Evolutionary conservation across 1,140 invertebrate species (phyloP), one percentile per base, ranked within the genome.

Genomic region (Samia ricini): DNA sequence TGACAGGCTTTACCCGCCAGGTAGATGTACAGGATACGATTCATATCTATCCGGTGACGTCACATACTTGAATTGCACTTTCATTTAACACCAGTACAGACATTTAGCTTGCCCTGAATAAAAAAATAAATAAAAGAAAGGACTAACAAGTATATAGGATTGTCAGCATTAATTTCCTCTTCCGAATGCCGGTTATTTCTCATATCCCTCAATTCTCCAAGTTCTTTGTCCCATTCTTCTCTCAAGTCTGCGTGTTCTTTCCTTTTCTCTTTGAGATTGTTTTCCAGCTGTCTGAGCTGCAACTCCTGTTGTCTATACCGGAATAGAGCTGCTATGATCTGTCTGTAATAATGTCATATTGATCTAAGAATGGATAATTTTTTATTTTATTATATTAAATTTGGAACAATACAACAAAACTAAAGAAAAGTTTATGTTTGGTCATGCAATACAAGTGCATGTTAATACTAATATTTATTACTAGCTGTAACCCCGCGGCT

Each of bases 61-160:
- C n/a, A n/a, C n/a, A n/a, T n/a, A n/a, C n/a, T n/a, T n/a, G n/a
- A n/a, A n/a, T n/a, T n/a, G n/a, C n/a, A n/a, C 6, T 7, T 15
- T 36, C 15, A 36, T 36, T 36, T 36, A 7, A 36, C 6, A 6
- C 6, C 6, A 36, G 15, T 36, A 36, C 33, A 7, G 33, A 7
- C 15, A 36, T 36, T 36, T 15, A 56, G 48, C 24, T 29, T n/a
- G n/a, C n/a, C n/a, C n/a, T n/a, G n/a, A n/a, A 42, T 24, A 6
- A 20, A 58, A 29, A 6, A 55, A 21, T 23, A 22, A 6, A 22
- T 55, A 55, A 33, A 57, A 23, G 19, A 42, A 6, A 5, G 0
- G 21, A 74, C 77, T 74, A 61, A 87, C 82, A 66, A 71, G 61
- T 76, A 72, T 19, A 79, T 59, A 5, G 81, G 77, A 12, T 72